phyloP scores from a whole-genome alignment of 2,888 invertebrate genomes.

The Helicoverpa assulta region DNA sequence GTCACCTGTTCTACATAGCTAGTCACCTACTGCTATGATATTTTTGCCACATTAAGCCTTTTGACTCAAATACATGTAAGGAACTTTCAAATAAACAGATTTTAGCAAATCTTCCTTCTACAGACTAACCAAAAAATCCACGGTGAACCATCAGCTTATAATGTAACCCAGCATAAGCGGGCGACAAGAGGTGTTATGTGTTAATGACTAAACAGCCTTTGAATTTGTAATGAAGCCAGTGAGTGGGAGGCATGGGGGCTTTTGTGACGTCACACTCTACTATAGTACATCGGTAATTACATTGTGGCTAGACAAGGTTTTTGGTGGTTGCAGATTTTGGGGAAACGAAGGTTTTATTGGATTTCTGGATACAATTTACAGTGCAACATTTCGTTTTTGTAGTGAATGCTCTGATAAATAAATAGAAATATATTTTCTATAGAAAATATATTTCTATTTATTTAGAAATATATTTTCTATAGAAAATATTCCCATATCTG shows the following conservation, averaged over 20 bases:
- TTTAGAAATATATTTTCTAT: no score
- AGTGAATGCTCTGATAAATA: no score
- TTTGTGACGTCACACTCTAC: conserved; percentile 70
- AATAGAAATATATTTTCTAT: no score
- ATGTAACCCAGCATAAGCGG: conserved; percentile 67
- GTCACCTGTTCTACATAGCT: no score
- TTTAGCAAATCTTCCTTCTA: not conserved
- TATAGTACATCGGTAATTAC: conserved; percentile 55
- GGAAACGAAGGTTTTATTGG: not conserved
- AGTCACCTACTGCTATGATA: no score
- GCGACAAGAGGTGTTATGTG: conserved; percentile 86
- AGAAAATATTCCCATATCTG: no score
- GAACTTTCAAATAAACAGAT: not conserved
- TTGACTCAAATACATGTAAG: no score
- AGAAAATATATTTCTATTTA: no score
- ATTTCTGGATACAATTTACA: no score
- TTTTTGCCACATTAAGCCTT: no score
- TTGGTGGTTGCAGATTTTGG: conserved; percentile 1
- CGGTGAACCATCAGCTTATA: conserved; percentile 56
- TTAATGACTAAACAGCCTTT: conserved; percentile 88
- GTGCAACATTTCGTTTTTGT: no score
- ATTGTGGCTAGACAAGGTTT: conserved; percentile 38
- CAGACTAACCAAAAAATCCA: conserved; percentile 28
- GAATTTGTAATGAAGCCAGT: conserved; percentile 85
- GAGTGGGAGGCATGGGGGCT: conserved; percentile 69